Conservation (phyloP, 2,888 invertebrate genomes). For the Eupithecia centaureata region DNA sequence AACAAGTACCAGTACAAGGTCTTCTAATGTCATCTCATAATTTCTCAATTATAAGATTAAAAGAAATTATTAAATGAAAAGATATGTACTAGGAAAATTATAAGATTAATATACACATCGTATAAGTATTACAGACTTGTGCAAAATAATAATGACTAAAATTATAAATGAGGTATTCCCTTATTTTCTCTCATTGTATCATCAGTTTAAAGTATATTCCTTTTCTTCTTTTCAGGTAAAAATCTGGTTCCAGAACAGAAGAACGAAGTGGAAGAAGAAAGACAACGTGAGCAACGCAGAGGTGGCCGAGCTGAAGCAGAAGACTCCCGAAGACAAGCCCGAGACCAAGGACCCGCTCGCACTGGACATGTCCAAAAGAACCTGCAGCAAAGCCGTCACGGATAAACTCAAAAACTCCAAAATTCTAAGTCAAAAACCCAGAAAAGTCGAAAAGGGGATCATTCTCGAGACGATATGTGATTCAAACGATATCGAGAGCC, state of each 20-base stretch:
- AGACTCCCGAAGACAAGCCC: constrained; percentile 59
- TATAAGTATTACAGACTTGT: too few relatives aligned
- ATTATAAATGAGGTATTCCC: not conserved
- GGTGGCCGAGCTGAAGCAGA: constrained; percentile 91
- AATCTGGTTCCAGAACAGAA: constrained; percentile 95
- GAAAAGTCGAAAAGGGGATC: constrained; percentile 72
- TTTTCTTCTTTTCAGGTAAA: constrained; percentile 88
- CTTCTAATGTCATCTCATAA: too few relatives aligned
- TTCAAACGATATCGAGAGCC: constrained; percentile 77
- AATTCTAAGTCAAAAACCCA: constrained; percentile 59
- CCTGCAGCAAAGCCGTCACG: constrained; percentile 70
- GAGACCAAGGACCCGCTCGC: constrained; percentile 69
- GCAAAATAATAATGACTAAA: too few relatives aligned
- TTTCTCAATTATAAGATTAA: not conserved
- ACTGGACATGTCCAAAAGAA: constrained; percentile 76
- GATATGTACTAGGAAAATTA: too few relatives aligned
- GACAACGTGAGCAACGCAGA: constrained; percentile 96
- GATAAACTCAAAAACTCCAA: constrained; percentile 72
- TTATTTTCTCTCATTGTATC: not conserved
- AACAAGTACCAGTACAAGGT: not conserved
- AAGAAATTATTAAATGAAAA: too few relatives aligned
- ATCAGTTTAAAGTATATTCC: not conserved
- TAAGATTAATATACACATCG: too few relatives aligned
- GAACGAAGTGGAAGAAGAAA: constrained; percentile 92
- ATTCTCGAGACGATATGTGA: constrained; percentile 72